These are phyloP conservation scores for Desoria tigrina DNA, from an alignment of 2,888 invertebrate genomes.

Conservation along the genomic window DNA sequence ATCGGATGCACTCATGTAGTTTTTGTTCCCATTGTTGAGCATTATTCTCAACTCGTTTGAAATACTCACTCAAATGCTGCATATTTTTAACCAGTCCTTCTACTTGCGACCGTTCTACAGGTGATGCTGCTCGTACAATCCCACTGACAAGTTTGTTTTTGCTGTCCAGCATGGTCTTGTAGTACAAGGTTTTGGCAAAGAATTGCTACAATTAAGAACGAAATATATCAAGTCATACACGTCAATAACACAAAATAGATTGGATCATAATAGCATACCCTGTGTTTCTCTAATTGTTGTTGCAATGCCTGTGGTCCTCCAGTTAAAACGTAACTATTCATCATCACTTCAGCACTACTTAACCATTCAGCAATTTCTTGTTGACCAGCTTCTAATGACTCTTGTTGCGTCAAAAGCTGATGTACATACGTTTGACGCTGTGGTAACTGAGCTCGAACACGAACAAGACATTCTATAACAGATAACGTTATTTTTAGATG, in stretches of 20 bases:
- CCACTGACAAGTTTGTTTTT: constrained; percentile 91
- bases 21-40: constrained; percentile 74
- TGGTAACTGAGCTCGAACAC: constrained; percentile 79
- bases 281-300: constrained; percentile 76
- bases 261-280: constrained; percentile 58
- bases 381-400: constrained; percentile 84
- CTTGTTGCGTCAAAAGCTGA: constrained; percentile 82
- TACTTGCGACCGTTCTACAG: constrained; percentile 73
- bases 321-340: constrained; percentile 64
- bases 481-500: too few relatives aligned
- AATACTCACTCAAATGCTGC: constrained; percentile 79
- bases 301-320: constrained; percentile 73
- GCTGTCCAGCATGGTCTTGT: constrained; percentile 90
- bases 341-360: constrained; percentile 75
- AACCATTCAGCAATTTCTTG: constrained; percentile 84
- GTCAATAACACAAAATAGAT: background rate
- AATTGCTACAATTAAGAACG: constrained; percentile 61
- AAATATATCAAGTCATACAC: constrained; percentile 10
- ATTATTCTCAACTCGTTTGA: constrained; percentile 73
- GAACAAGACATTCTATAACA: constrained; percentile 71
- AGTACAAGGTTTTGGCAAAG: constrained; percentile 85
- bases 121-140: constrained; percentile 75
- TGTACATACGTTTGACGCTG: constrained; percentile 78
- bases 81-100: constrained; percentile 68
- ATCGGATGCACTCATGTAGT: constrained; percentile 74